Base-by-base conservation (phyloP, 1,140 invertebrate genomes). In the Tribolium madens region DNA sequence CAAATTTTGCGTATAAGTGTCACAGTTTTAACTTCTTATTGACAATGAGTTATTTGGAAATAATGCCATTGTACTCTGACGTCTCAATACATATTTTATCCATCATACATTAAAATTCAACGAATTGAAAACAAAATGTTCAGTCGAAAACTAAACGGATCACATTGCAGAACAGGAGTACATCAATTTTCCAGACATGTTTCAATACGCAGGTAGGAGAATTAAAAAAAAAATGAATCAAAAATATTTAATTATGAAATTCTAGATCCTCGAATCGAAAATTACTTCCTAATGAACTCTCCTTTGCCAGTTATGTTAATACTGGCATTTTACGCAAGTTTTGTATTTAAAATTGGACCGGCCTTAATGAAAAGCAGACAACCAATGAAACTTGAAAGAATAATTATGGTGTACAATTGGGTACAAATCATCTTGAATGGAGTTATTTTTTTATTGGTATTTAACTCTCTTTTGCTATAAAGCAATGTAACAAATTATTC, bases 361-460 rank as follows among this genome's bases (percentile, higher is more conserved):
- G 87, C 86, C 64, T 88, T 91, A 47, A 97, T 97, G 95, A 89
- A 89, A 76, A 88, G 92, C 72, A 87, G 93, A 69, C 86, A 90
- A 79, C 90, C 95, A 0, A 93, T 91, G 80, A 88, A 94, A 74
- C 86, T 96, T 0, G 88, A 93, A n/a, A 87, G 85, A 74, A 79
- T 93, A 46, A 89, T 97, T 81, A 90, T 94, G 70, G 76, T 90
- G 15, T 97, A 96, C 84, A 95, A 97, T 84, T 84, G 91, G 10
- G 80, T 90, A 17, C 92, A 95, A 86, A 92, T 96, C 31, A 26
- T 91, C 48, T 86, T 90, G 57, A 93, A 91, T 80, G 73, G 79
- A 1, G 92, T 89, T 81, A 83, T 94, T 36, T 86, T 92, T 21
- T 90, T 91, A 81, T 86, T 88, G 85, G 92, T 93, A 87, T n/a